These are phyloP conservation scores for Triplophysa siluroides DNA, from an alignment of 2,113 vertebrate genomes.

Conservation along the genomic window DNA sequence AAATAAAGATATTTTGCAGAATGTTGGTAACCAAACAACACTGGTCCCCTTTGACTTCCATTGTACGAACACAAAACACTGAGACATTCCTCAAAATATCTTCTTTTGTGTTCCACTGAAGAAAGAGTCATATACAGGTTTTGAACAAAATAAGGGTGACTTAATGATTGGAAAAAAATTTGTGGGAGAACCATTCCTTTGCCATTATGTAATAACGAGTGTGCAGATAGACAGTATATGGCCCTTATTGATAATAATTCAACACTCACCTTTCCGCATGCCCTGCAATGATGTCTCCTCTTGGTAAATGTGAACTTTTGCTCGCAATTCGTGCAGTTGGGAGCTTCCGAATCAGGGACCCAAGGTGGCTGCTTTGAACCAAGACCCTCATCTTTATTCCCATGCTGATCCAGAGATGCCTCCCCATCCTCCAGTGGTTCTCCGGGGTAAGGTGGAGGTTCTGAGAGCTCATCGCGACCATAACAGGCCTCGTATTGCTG, in stretches of 20 bases:
- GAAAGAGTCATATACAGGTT: no score
- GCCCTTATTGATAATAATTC: neutral
- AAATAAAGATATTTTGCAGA: no score
- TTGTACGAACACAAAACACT: no score
- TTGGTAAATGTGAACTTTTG: conserved; percentile 93
- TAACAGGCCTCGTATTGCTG: conserved; percentile 68
- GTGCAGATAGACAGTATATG: no score
- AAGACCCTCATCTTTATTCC: conserved; percentile 64
- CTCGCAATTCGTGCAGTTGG: conserved; percentile 92
- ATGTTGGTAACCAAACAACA: no score
- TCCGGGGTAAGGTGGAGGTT: conserved; percentile 72
- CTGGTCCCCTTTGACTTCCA: no score
- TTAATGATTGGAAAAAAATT: no score
- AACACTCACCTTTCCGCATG: conserved; percentile 90
- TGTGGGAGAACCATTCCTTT: no score
- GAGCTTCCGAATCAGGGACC: conserved; percentile 94
- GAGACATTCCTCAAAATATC: no score
- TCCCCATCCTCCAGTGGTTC: conserved; percentile 53
- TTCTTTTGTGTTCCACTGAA: no score
- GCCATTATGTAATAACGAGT: no score
- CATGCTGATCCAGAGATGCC: conserved; percentile 54
- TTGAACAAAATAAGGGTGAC: no score
- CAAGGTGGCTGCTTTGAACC: conserved; percentile 85
- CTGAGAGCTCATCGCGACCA: conserved; percentile 69
- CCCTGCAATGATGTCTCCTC: conserved; percentile 93